Evolutionary conservation across 2,797 vertebrate genomes (phyloP), one percentile per base, ranked within the genome.

Genomic region (Lepilemur ruficaudatus): DNA sequence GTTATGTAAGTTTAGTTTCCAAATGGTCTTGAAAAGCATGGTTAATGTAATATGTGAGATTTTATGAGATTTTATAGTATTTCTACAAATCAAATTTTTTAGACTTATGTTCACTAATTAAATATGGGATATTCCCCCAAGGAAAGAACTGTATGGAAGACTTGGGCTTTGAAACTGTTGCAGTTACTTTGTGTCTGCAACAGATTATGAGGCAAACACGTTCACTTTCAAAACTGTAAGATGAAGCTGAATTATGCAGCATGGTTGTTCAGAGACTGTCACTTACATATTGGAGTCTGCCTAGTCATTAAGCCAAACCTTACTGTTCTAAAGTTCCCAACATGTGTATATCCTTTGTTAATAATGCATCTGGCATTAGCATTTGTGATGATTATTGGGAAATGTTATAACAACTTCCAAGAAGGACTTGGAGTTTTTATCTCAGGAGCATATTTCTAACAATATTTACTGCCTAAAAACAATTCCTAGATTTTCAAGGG

Each of bases 291-390:
- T 89, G 86, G 69, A 94, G 92, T 91, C 94, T 43, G 48, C 81
- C 63, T 94, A 59, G 22, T 43, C 65, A 96, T 94, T 85, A 96
- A 92, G 89, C 80, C 89, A 94, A 84, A 82, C 59, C 59, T 93
- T 48, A 52, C n/a, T 61, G 35, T 87, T 97, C 84, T 80, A 35
- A 95, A 92, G 35, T 81, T 70, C 75, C 95, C 87, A 69, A 52
- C 30, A 32, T 63, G 25, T 87, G 86, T 88, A 82, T 63, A 69
- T 57, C 46, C 38, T 85, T 86, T 81, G 94, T 98, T 98, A 98
- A 98, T 97, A 97, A 96, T 97, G 88, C 89, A 97, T 83, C 96
- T 97, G 76, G 88, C 91, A 95, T 97, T 96, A 96, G 89, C 94
- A 96, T 59, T 79, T 95, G 87, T 80, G 81, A 93, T 41, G 78